Conservation (phyloP, 2,797 vertebrate species). For the Hafferia zeledoni region DNA sequence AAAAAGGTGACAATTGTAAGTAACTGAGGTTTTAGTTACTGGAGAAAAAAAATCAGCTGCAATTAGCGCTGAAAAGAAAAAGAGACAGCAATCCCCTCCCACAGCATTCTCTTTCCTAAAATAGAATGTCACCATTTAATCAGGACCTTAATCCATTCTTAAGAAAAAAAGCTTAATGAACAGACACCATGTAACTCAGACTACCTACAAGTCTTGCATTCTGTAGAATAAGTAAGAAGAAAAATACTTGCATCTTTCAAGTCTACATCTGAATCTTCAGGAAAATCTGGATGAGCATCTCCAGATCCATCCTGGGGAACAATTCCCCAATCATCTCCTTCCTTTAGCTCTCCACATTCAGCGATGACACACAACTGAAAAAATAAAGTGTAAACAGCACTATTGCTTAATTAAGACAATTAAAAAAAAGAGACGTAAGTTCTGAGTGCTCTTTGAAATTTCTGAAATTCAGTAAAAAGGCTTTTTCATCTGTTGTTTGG, state of each 20-base stretch:
- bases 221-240: neutral
- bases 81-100: neutral
- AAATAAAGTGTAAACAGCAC: neutral
- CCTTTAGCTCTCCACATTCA: constrained; percentile 91
- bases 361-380: constrained; percentile 86
- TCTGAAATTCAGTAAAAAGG: neutral
- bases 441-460: neutral
- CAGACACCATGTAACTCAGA: neutral
- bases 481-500: constrained; percentile 20
- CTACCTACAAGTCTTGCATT: neutral
- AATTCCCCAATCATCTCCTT: constrained; percentile 86
- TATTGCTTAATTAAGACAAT: neutral
- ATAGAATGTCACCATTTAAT: neutral
- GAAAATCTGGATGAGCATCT: constrained; percentile 90
- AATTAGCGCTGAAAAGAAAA: neutral
- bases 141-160: neutral
- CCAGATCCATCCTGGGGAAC: constrained; percentile 84
- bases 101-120: neutral
- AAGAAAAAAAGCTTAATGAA: neutral
- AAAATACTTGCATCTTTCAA: constrained; percentile 87
- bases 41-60: neutral
- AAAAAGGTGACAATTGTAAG: neutral
- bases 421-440: neutral
- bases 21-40: neutral
- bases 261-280: constrained; percentile 90